Conservation (phyloP, 1,140 invertebrate genomes). For the Eumeta japonica region DNA sequence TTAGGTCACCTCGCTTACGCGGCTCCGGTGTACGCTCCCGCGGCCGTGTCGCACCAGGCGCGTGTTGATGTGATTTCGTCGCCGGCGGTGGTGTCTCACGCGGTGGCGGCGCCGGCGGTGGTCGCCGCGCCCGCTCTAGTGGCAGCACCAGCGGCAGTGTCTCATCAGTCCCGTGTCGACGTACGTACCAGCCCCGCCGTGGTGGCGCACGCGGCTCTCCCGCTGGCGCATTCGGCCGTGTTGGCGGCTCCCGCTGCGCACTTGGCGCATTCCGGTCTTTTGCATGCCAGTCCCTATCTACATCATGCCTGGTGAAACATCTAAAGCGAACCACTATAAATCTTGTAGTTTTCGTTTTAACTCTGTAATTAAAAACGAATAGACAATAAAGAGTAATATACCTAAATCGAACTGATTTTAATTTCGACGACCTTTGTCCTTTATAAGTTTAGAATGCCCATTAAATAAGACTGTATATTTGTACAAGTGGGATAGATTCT, state of each 20-base stretch:
- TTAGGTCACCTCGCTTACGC: constrained; percentile 16
- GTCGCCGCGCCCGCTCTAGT: neutral
- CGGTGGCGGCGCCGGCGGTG: neutral
- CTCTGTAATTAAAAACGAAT: constrained; percentile 26
- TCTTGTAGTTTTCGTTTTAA: constrained; percentile 31
- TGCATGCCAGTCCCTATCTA: too few relatives aligned
- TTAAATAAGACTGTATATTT: too few relatives aligned
- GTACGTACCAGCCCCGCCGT: constrained; percentile 15
- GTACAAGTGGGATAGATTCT: too few relatives aligned
- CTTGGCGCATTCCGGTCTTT: constrained; percentile 5
- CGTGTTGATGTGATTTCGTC: constrained; percentile 14
- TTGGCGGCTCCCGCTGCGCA: constrained; percentile 10
- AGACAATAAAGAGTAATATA: too few relatives aligned
- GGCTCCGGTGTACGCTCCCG: constrained; percentile 11
- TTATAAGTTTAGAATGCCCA: too few relatives aligned
- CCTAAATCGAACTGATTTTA: too few relatives aligned
- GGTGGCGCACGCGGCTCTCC: constrained; percentile 13
- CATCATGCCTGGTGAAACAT: too few relatives aligned
- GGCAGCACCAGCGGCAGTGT: constrained; percentile 18
- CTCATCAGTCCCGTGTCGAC: constrained; percentile 29
- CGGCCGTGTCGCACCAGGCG: constrained; percentile 12
- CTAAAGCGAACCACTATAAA: too few relatives aligned
- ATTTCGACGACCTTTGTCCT: too few relatives aligned
- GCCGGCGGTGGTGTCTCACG: constrained; percentile 8
- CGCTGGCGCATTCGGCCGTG: constrained; percentile 15